Evolutionary conservation across 2,113 vertebrate genomes (phyloP).

Genomic region (Gorsachius goisagi): DNA sequence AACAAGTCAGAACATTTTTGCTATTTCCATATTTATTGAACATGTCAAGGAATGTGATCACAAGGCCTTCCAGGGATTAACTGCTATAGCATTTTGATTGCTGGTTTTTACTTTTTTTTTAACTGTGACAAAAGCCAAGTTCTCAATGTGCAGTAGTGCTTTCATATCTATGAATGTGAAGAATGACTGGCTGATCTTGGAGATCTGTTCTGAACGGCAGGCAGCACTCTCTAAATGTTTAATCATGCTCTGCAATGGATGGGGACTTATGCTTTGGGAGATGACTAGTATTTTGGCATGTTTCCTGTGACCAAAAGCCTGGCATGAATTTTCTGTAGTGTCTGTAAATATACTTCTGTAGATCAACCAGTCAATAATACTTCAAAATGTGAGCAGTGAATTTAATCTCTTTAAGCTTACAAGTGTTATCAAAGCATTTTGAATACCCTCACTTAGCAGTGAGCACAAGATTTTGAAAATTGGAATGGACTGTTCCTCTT

Average conservation of each 20-base stretch:
- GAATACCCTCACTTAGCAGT: neutral
- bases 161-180: constrained; percentile 17
- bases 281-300: constrained; percentile 13
- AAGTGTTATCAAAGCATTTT: neutral
- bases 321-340: neutral
- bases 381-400: neutral
- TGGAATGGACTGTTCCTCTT: fast-evolving
- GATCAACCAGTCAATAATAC: neutral
- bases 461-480: neutral
- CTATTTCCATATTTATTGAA: constrained; percentile 72
- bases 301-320: constrained; percentile 2
- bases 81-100: constrained; percentile 26
- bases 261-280: neutral
- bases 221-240: neutral
- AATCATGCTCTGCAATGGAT: neutral
- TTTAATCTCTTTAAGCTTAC: neutral
- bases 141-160: constrained; percentile 19
- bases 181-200: neutral
- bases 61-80: constrained; percentile 68
- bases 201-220: neutral
- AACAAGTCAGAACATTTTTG: constrained; percentile 67
- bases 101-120: neutral
- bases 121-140: constrained; percentile 46
- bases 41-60: constrained; percentile 48
- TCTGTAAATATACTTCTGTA: neutral